Evolutionary conservation across 2,113 vertebrate species (phyloP), one percentile per base, ranked within the genome.

Genomic region (Nerophis ophidion): DNA sequence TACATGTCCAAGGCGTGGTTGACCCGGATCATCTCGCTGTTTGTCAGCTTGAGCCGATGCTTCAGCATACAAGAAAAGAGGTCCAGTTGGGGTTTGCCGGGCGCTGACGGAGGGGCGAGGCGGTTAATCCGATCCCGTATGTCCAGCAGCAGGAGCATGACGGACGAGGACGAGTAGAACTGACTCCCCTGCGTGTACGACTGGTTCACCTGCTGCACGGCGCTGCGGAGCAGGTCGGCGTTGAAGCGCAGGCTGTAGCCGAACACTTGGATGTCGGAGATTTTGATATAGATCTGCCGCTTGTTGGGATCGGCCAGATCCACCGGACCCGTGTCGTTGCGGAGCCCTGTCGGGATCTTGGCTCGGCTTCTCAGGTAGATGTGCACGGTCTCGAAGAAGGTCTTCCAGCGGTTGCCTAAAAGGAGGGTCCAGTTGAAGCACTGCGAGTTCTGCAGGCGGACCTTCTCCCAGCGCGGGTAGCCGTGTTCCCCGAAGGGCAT

Each of bases 21-120:
- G 56, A 99, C 94, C 0, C 96, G 91, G 79, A 98, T 98, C 90
- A 98, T 98, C 89, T 99, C 97, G 3, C 95, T 99, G 91, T 95
- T 98, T 90, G 94, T 99, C 68, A 99, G 91, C 79, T 97, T 98
- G 83, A 99, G 96, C 68, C 97, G 92, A 75, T 98, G 96, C 74
- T 98, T 98, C 60, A 99, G 91, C 96, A 99, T 98, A 94, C 97
- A 99, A 51, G 96, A 98, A 91, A 99, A 99, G 70, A 99, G 89
- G 91, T 99, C 96, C 90, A 98, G 90, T 86, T 97, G 97, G 47
- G 96, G 94, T 58, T 99, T 98, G 57, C 96, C 95, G 0, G 95
- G 94, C 1, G 94, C 95, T 49, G 94, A 94, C 0, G 97, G 97
- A 45, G 97, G 96, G 0, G 97, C 97, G 70, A 99, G 91, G 64